Base-by-base conservation (phyloP, 1,140 invertebrate species). In the Scaptomyza graminum region DNA sequence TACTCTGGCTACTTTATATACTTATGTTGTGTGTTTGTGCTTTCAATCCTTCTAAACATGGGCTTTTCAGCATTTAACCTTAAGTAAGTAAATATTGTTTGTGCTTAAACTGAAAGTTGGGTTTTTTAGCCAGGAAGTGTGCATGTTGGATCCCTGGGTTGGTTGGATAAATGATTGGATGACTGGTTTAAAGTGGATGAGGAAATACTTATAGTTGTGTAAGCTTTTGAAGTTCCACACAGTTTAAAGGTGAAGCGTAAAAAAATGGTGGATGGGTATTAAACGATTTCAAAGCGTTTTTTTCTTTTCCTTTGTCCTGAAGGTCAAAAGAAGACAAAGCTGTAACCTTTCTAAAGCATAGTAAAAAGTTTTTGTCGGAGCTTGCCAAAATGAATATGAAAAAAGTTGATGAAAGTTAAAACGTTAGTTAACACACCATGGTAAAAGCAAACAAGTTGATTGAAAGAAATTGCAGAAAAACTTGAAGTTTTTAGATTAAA, bases 61-160 rank as follows among this genome's bases (percentile, higher is more conserved):
- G 25, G 34, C n/a, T 37, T 52, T 52, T 15, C 18, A 50, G 34
- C 52, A 22, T n/a, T 71, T 59, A 65, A 13, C 63, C 69, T 65
- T 18, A 43, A 54, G 51, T 61, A 60, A 67, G 56, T 59, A 59
- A 65, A 52, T 71, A 59, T 65, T 52, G 46, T 51, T 65, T 15
- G 54, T 49, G 16, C 16, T 43, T 44, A 43, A 15, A 55, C 28
- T 37, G 56, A 8, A 34, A 34, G 46, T 28, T n/a, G 15, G 25
- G 46, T 37, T 47, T 61, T 52, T 39, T 8, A 52, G 31, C n/a
- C 52, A 43, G 47, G 28, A 12, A 51, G 16, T 59, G 50, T 55
- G 65, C 41, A 16, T 28, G 11, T 41, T 41, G 12, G 37, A 1
- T 25, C 13, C 6, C 18, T 12, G 18, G 12, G 22, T 28, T 50